A percentile compares a stretch with the other conserved stretches of the same genome.
phyloP scores from a whole-genome alignment of 1,140 invertebrate species.

The Drosophila neocordata region DNA sequence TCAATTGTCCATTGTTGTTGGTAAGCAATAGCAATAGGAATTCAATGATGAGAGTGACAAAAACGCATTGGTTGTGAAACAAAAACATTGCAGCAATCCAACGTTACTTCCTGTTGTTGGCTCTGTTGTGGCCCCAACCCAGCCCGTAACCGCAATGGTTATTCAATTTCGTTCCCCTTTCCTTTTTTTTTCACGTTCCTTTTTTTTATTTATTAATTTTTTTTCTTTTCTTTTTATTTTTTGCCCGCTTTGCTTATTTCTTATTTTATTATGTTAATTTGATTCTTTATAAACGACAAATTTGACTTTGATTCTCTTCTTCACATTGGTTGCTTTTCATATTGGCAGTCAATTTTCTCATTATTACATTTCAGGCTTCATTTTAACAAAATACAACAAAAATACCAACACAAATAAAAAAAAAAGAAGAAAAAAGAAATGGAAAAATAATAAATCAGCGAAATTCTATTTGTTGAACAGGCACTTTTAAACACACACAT shows the following conservation, averaged over 20 bases:
- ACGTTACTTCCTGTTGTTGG: slow-evolving; percentile 46
- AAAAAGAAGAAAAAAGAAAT: slow-evolving; percentile 30
- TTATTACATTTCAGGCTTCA: slow-evolving; percentile 21
- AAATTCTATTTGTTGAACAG: slow-evolving; percentile 49
- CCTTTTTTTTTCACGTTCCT: background rate
- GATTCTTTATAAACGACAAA: slow-evolving; percentile 13
- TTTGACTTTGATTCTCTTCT: slow-evolving; percentile 22
- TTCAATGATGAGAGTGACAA: slow-evolving; percentile 71
- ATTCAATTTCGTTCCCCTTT: slow-evolving; percentile 1
- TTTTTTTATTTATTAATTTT: background rate
- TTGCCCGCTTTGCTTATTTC: background rate
- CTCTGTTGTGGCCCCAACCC: background rate
- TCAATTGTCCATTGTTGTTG: slow-evolving; percentile 68
- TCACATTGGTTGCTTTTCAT: slow-evolving; percentile 32
- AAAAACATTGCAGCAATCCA: slow-evolving; percentile 74
- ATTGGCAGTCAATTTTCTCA: slow-evolving; percentile 37
- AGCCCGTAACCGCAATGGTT: slow-evolving; percentile 20
- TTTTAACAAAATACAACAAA: background rate
- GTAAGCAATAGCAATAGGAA: slow-evolving; percentile 71
- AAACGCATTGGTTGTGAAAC: slow-evolving; percentile 71
- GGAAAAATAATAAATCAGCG: slow-evolving; percentile 47
- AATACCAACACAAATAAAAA: background rate
- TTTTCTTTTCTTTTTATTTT: slow-evolving; percentile 4
- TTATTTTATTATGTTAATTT: slow-evolving; percentile 5
- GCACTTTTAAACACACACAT: slow-evolving; percentile 17